Evolutionary conservation across 2,113 vertebrate genomes (phyloP), one percentile per base, ranked within the genome.

Genomic region (Hyaena hyaena): DNA sequence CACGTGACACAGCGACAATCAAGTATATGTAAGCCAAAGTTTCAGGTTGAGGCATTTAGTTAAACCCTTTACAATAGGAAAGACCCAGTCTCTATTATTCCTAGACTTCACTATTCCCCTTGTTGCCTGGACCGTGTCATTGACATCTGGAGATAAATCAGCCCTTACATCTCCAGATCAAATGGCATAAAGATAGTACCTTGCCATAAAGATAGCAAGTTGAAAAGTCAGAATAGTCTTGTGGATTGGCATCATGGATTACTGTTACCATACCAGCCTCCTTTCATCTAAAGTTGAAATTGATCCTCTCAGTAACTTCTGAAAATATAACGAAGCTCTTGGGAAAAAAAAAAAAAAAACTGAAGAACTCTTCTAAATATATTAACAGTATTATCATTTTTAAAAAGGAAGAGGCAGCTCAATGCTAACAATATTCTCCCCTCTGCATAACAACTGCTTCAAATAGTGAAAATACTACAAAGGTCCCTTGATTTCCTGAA

Each of bases 261-360:
- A 35, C 1, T 31, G 7, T 33, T 58, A 6, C n/a, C 28, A 11
- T 2, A 16, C 3, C 28, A 45, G 19, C 14, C 11, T 93, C 73
- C 45, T 77, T 87, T 94, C 24, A 84, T 2, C 15, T 61, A 53
- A 88, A 66, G 4, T 2, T 14, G 14, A 68, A 19, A 79, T 65
- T n/a, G 77, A 12, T 58, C 16, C 12, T 28, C 15, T 86, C 35
- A 80, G 21, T 35, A 90, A 71, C 4, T 65, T 90, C 43, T 93
- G 53, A 88, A 96, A 93, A 86, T 26, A 35, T 9, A 86, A 89
- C n/a, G 23, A 63, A 65, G 12, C 74, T 19, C 14, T 77, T 17
- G n/a, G 8, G 7, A 28, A 10, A 23, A 7, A 28, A 0, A 23
- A 7, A 28, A 0, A 15, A 82, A 69, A 48, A 4, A 31, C 0